Base-by-base conservation (phyloP, 2,888 invertebrate genomes). In the Liopterus haemorrhoidalis region DNA sequence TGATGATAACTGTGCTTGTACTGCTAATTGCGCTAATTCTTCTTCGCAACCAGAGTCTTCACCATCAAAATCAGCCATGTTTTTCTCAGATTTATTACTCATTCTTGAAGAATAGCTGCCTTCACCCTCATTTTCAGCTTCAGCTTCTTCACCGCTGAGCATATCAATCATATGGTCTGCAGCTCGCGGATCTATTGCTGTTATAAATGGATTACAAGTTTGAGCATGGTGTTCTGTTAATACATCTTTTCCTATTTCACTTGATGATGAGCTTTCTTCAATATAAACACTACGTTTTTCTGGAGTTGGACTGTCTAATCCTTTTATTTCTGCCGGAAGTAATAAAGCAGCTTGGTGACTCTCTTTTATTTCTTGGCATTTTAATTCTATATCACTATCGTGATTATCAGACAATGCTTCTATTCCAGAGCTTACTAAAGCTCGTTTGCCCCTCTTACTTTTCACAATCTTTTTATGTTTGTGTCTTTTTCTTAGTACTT, bases 31-130 rank as follows among this genome's bases (percentile, higher is more conserved):
- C 0, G 83, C 86, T 24, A 87, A 66, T 61, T 85, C 89, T 61
- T 89, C 89, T 60, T 91, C 91, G 61, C 89, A 88, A 1, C 83
- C 87, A 5, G 89, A 89, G 59, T 90, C 89, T 59, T 85, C 85
- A 4, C 92, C 93, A 59, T 94, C 94, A 59, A 94, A 86, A 67
- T 94, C 93, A 0, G 90, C 91, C 79, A 93, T 83, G 66, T 93
- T 93, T 56, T 93, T 91, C 59, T 92, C 92, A 2, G 92, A 92
- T 69, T 93, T 92, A 56, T 87, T 90, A 50, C 91, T 92, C 72
- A 91, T 82, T 21, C 88, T 79, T 0, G 92, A 92, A n/a, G 92
- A 92, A 56, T 91, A 89, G 60, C 91, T 91, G n/a, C 89, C 91
- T 51, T 73, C 72, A 12, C 67, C 70, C 54, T 70, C 68, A 4